A percentile compares a stretch with the other conserved stretches of the same genome.
phyloP scores from a whole-genome alignment of 2,888 invertebrate genomes.

The Agrypnus murinus region DNA sequence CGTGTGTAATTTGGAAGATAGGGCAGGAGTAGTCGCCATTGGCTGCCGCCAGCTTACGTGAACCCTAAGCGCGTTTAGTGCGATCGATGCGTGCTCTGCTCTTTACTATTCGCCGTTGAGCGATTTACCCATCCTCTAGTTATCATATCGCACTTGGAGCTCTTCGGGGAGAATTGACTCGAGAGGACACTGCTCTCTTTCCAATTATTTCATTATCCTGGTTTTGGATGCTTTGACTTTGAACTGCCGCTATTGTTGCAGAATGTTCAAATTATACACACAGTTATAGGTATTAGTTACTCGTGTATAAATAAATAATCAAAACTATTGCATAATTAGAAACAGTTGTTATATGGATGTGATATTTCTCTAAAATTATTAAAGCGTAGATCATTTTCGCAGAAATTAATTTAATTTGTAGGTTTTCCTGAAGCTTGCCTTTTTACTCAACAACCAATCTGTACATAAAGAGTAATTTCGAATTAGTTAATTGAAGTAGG shows the following conservation, averaged over 20 bases:
- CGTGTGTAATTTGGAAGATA: conserved; percentile 53
- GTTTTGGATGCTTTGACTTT: conserved; percentile 4
- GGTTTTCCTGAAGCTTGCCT: too few species aligned
- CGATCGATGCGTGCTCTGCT: conserved; percentile 49
- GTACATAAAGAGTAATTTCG: too few species aligned
- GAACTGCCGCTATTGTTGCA: not conserved
- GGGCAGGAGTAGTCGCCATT: conserved; percentile 50
- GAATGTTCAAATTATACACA: too few species aligned
- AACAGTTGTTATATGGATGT: too few species aligned
- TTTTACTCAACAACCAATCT: too few species aligned
- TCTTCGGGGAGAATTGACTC: conserved; percentile 20
- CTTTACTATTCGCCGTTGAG: conserved; percentile 48
- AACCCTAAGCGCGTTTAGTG: conserved; percentile 51
- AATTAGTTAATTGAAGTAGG: too few species aligned
- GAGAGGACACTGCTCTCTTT: conserved; percentile 15
- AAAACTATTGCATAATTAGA: too few species aligned
- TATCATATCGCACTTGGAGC: conserved; percentile 46
- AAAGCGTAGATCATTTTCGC: too few species aligned
- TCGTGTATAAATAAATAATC: too few species aligned
- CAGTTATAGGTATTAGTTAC: too few species aligned
- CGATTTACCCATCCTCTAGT: conserved; percentile 45
- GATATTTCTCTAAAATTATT: too few species aligned
- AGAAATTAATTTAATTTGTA: too few species aligned
- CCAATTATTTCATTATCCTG: conserved; percentile 24
- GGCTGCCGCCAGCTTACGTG: conserved; percentile 51